Percentiles rank a stretch among this genome's conserved stretches.
Evolutionary conservation across 1,140 invertebrate species (phyloP).

Genomic region (Lasioglossum albipes): DNA sequence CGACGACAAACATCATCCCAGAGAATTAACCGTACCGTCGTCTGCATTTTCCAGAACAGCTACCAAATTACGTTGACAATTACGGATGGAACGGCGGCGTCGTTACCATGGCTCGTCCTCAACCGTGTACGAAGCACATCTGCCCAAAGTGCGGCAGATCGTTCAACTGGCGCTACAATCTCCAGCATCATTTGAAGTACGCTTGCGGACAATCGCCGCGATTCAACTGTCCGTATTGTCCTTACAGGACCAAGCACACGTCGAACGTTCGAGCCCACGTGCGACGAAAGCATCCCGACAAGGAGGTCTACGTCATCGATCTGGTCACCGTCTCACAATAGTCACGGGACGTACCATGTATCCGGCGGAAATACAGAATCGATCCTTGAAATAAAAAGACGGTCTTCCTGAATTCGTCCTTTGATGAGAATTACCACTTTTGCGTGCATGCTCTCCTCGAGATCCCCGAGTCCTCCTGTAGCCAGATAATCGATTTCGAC

Average conservation of each 20-base stretch:
- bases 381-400: not conserved
- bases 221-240: constrained; percentile 82
- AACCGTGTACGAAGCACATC: constrained; percentile 8
- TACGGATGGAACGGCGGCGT: constrained; percentile 2
- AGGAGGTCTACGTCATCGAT: constrained; percentile 64
- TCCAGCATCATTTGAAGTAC: constrained; percentile 82
- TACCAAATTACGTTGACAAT: not conserved
- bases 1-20: not conserved
- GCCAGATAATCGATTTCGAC: too few relatives aligned
- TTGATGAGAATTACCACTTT: not conserved
- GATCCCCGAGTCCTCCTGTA: too few relatives aligned
- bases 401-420: not conserved
- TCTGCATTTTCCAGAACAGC: constrained; percentile 54
- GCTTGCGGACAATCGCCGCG: constrained; percentile 83
- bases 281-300: constrained; percentile 66
- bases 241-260: constrained; percentile 77
- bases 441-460: not conserved
- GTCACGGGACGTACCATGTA: not conserved
- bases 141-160: constrained; percentile 81
- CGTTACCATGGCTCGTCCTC: constrained; percentile 7
- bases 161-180: constrained; percentile 80
- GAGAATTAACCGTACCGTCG: constrained; percentile 37
- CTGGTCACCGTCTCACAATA: constrained; percentile 28
- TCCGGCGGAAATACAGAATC: not conserved
- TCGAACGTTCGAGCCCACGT: constrained; percentile 74